Evolutionary conservation across 2,797 vertebrate genomes (phyloP).

Genomic region (Propithecus deckenii): DNA sequence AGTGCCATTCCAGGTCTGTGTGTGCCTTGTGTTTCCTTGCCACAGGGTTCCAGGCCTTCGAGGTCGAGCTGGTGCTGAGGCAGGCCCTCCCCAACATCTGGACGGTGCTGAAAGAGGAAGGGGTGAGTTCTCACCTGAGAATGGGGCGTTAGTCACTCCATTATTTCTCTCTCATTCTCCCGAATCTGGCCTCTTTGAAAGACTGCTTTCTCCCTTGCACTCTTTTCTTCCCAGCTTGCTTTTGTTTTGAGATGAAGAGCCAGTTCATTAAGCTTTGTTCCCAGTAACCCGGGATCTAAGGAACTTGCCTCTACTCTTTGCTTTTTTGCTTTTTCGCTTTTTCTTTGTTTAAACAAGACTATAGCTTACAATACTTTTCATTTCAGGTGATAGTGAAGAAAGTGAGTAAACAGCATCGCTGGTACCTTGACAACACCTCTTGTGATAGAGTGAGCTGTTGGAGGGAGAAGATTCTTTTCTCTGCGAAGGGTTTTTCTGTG

Average conservation of each 20-base stretch:
- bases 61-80: constrained; percentile 84
- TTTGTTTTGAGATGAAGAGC: background rate
- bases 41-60: constrained; percentile 79
- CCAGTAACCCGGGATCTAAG: background rate
- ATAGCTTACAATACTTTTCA: background rate
- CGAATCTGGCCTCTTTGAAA: background rate
- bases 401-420: constrained; percentile 77
- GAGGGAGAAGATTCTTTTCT: constrained; percentile 81
- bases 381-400: constrained; percentile 84
- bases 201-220: background rate
- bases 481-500: constrained; percentile 83
- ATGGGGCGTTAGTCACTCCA: accelerated
- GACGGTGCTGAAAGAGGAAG: constrained; percentile 75
- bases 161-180: accelerated
- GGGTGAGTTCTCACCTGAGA: constrained; percentile 73
- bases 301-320: background rate
- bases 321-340: too few relatives aligned
- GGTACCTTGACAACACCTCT: constrained; percentile 77
- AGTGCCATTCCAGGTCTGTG: accelerated
- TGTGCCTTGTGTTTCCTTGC: background rate
- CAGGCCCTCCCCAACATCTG: constrained; percentile 83
- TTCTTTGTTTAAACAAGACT: background rate
- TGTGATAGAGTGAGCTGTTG: constrained; percentile 67
- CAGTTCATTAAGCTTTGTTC: accelerated
- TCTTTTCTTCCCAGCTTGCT: accelerated